A percentile compares a stretch with the other conserved stretches of the same genome.
Conservation (phyloP, 2,113 vertebrate species). For the Sinocyclocheilus rhinocerous region DNA sequence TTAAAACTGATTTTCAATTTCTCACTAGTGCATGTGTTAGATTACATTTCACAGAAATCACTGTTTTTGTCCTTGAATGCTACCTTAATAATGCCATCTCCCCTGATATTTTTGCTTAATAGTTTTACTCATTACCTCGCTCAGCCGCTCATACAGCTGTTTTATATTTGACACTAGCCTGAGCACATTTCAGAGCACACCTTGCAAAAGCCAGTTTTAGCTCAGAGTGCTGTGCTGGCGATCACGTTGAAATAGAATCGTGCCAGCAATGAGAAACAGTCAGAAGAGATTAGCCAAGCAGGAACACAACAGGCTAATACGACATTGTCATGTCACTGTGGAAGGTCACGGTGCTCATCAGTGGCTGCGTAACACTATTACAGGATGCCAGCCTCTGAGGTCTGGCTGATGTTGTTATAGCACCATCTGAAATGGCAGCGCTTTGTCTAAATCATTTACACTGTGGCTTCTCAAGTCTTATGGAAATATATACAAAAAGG, state of each 20-base stretch:
- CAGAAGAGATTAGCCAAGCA: conserved; percentile 52
- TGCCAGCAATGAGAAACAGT: conserved; percentile 35
- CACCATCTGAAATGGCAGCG: neutral
- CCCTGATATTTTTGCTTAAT: neutral
- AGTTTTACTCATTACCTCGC: neutral
- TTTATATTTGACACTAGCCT: conserved; percentile 5
- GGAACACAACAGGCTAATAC: conserved; percentile 47
- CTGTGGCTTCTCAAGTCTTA: neutral
- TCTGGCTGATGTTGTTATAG: conserved; percentile 5
- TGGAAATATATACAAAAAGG: neutral
- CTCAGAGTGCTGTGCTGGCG: conserved; percentile 31
- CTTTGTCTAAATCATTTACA: neutral
- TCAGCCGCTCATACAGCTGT: conserved; percentile 25
- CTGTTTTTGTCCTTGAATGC: neutral
- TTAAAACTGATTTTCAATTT: neutral
- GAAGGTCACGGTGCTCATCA: conserved; percentile 47
- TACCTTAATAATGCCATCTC: neutral
- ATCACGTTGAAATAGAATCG: conserved; percentile 34
- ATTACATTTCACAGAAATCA: neutral
- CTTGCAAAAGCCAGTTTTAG: conserved; percentile 33
- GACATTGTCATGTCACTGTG: conserved; percentile 55
- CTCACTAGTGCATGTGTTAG: neutral
- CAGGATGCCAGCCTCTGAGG: conserved; percentile 31
- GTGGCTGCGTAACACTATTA: conserved; percentile 40
- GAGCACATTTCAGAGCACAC: conserved; percentile 18